phyloP scores from a whole-genome alignment of 2,113 vertebrate species.

The Tachuris rubrigastra region DNA sequence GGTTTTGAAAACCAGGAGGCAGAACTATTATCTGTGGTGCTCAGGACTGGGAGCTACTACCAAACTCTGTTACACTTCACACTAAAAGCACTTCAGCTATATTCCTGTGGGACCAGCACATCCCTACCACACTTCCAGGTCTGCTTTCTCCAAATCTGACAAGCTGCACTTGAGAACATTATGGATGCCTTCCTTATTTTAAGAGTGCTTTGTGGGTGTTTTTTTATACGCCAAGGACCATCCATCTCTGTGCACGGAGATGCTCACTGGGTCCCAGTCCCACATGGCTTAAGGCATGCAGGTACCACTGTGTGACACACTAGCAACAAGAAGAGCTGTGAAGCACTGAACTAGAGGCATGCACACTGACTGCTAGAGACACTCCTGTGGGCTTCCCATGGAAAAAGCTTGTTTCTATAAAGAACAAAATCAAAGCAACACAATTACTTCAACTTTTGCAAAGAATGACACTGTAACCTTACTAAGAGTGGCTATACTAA shows the following conservation, averaged over 20 bases:
- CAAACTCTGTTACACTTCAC: background rate
- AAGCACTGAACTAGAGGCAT: background rate
- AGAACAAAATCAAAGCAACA: background rate
- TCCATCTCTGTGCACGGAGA: background rate
- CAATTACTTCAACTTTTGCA: background rate
- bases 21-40: background rate
- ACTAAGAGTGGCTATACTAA: background rate
- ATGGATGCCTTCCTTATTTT: accelerated
- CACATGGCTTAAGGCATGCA: accelerated
- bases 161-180: background rate
- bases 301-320: background rate
- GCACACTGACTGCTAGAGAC: background rate
- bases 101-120: background rate
- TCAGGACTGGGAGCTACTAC: background rate
- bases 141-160: background rate
- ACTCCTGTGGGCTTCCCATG: background rate
- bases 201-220: background rate
- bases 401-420: background rate
- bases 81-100: background rate
- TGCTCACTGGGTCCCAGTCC: accelerated
- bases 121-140: background rate
- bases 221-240: background rate
- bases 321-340: background rate
- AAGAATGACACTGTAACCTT: background rate
- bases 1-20: background rate